Evolutionary conservation across 2,113 vertebrate species (phyloP).

Genomic region (Syrrhaptes paradoxus): DNA sequence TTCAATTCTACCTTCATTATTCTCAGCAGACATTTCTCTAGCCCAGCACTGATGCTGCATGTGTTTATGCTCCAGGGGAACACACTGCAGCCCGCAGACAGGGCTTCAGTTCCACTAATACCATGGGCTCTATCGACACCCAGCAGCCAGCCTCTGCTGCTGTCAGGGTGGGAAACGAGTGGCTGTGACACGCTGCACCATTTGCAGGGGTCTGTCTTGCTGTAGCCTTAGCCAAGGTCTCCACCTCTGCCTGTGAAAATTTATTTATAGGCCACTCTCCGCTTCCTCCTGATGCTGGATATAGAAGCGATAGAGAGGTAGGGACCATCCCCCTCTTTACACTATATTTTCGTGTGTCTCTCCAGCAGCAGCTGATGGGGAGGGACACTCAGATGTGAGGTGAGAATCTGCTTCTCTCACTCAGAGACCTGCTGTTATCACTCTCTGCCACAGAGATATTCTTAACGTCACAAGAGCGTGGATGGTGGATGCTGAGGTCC

Average conservation of each 20-base stretch:
- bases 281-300: not conserved
- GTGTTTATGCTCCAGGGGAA: not conserved
- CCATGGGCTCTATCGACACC: not conserved
- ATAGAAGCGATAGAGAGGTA: not conserved
- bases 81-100: not conserved
- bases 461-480: not conserved
- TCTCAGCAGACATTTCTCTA: not conserved
- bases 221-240: not conserved
- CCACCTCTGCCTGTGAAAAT: not conserved
- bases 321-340: not conserved
- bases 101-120: not conserved
- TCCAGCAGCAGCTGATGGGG: not conserved
- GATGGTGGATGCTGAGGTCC: not conserved
- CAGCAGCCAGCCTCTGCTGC: not conserved
- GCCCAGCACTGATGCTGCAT: not conserved
- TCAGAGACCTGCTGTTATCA: not conserved
- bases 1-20: not conserved
- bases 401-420: not conserved
- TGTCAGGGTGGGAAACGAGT: not conserved
- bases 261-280: not conserved
- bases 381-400: not conserved
- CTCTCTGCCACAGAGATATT: not conserved
- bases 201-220: not conserved
- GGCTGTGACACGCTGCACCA: accelerated
- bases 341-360: not conserved